Conservation (phyloP, 2,797 vertebrate species). For the Galagoides demidoff region DNA sequence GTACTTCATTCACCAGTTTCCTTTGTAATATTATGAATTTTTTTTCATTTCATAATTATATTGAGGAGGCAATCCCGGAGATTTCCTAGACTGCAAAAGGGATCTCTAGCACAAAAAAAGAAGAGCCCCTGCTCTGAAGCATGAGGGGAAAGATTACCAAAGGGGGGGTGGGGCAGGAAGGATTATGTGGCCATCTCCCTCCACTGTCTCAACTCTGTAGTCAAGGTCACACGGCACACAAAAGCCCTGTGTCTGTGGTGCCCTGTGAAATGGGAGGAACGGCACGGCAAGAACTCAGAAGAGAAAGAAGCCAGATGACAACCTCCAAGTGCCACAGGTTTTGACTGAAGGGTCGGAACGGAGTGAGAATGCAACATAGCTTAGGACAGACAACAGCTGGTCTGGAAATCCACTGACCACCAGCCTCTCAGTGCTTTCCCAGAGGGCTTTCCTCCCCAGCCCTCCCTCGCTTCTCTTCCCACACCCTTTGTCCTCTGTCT, state of each 20-base stretch:
- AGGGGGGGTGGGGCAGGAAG: neutral
- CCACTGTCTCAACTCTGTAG: neutral
- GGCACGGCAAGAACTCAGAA: neutral
- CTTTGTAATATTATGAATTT: neutral
- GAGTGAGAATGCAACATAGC: neutral
- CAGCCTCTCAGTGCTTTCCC: neutral
- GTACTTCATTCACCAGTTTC: neutral
- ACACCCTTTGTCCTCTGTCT: neutral
- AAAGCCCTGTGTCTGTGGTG: fast-evolving
- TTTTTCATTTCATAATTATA: neutral
- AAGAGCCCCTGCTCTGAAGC: neutral
- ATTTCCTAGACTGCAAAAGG: neutral
- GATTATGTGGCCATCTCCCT: neutral
- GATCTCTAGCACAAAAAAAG: neutral
- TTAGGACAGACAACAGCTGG: neutral
- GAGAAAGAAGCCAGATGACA: neutral
- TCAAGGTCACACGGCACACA: neutral
- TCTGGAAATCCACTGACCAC: neutral
- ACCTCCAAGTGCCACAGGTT: neutral
- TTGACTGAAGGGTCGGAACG: neutral
- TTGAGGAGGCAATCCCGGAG: fast-evolving
- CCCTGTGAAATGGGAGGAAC: fast-evolving
- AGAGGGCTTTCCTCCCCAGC: neutral
- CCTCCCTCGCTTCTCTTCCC: neutral
- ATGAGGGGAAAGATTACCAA: neutral